These are phyloP conservation scores for Bos taurus DNA, from an alignment of 2,113 vertebrate species.

Conservation along the genomic window DNA sequence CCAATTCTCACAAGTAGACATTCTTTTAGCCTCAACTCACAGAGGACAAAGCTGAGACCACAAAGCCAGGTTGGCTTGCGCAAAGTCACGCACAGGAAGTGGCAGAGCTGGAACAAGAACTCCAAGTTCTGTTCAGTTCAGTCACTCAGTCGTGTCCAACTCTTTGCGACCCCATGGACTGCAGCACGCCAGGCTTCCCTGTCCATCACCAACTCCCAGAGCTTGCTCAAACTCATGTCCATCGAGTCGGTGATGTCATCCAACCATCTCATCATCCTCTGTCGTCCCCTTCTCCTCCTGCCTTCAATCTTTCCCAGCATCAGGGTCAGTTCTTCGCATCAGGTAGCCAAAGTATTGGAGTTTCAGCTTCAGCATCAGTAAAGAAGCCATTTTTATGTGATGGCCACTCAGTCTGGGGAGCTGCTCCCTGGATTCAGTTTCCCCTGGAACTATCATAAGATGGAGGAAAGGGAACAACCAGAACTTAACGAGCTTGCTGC, in stretches of 20 bases:
- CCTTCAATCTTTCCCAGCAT: not conserved
- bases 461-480: not conserved
- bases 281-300: not conserved
- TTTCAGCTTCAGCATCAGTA: not conserved
- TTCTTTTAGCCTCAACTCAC: not conserved
- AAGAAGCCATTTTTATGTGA: not conserved
- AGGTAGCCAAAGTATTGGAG: not conserved
- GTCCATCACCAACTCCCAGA: not conserved
- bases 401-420: not conserved
- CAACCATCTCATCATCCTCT: not conserved
- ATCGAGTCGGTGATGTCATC: not conserved
- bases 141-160: not conserved
- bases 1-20: not conserved
- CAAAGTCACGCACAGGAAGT: not conserved
- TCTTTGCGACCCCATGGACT: not conserved
- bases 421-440: not conserved
- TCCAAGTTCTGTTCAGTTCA: not conserved
- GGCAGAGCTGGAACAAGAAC: not conserved
- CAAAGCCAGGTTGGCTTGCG: not conserved
- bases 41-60: not conserved
- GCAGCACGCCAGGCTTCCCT: not conserved
- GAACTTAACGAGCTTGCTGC: not conserved
- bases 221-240: not conserved
- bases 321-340: not conserved
- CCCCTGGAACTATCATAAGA: not conserved